Conservation (phyloP, 2,888 invertebrate species). For the Ctena decussata region DNA sequence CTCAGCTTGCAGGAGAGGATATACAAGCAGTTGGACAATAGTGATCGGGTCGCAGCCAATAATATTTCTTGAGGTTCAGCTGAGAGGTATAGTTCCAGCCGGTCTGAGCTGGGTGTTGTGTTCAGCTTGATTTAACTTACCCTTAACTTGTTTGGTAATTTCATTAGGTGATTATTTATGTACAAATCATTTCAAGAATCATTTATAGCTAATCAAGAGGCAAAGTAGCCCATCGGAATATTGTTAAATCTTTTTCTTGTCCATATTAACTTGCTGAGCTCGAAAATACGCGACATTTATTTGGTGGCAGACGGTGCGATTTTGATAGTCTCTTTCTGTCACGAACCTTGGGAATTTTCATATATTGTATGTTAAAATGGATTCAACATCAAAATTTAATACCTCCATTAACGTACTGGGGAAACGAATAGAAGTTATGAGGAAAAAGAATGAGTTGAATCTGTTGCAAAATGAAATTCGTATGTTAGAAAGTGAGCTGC, state of each 20-base stretch:
- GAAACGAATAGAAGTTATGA: not conserved
- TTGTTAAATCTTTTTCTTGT: not conserved
- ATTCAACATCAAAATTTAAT: not conserved
- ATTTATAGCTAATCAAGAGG: too few species aligned
- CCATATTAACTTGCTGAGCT: not conserved
- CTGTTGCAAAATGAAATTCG: not conserved
- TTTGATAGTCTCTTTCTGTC: not conserved
- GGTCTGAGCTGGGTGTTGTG: too few species aligned
- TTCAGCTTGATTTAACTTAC: too few species aligned
- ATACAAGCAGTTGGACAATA: too few species aligned
- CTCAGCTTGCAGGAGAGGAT: too few species aligned
- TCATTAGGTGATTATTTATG: too few species aligned
- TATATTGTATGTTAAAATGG: not conserved
- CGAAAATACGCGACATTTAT: not conserved
- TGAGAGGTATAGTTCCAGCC: too few species aligned
- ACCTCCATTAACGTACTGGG: not conserved
- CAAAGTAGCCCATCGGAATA: not conserved
- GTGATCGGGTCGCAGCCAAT: too few species aligned
- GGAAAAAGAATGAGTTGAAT: not conserved
- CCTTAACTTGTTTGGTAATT: too few species aligned
- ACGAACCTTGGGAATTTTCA: not conserved
- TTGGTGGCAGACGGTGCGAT: not conserved
- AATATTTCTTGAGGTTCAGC: too few species aligned
- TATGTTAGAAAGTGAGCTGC: not conserved
- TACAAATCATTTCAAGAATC: too few species aligned